Conservation (phyloP, 2,888 invertebrate species). For the Pollenia labialis region DNA sequence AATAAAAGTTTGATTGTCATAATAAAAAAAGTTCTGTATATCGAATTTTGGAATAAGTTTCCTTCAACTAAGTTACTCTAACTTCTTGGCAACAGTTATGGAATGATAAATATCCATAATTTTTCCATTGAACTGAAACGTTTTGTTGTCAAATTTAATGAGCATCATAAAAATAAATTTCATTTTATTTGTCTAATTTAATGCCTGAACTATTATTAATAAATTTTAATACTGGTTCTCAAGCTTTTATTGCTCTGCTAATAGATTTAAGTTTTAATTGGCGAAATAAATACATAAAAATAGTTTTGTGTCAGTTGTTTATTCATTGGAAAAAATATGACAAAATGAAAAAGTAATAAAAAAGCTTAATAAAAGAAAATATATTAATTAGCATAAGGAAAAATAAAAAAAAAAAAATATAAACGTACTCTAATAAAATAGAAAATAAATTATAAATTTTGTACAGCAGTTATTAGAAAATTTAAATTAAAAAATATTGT, state of each 20-base stretch:
- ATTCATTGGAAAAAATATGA: neutral
- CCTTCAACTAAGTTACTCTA: no score
- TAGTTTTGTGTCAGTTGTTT: constrained; percentile 19
- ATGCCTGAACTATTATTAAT: constrained; percentile 32
- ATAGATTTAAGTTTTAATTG: constrained; percentile 47
- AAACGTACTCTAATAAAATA: neutral
- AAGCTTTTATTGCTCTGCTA: constrained; percentile 1
- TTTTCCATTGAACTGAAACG: no score
- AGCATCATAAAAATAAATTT: constrained; percentile 18
- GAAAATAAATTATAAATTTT: no score
- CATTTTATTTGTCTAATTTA: constrained; percentile 34
- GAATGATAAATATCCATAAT: no score
- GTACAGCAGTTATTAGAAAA: no score
- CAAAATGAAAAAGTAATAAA: neutral
- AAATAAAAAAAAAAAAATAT: neutral
- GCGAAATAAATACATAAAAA: constrained; percentile 10
- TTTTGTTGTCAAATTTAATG: constrained; percentile 14
- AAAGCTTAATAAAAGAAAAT: constrained; percentile 5
- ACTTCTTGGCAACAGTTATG: no score
- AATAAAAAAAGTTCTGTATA: no score
- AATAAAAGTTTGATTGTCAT: no score
- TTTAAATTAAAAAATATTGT: no score
- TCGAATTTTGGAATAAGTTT: no score
- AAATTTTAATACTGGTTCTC: constrained; percentile 40
- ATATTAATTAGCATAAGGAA: constrained; percentile 40